These are phyloP conservation scores for Cochlearius cochlearius DNA, from an alignment of 2,113 vertebrate species.

Conservation along the genomic window DNA sequence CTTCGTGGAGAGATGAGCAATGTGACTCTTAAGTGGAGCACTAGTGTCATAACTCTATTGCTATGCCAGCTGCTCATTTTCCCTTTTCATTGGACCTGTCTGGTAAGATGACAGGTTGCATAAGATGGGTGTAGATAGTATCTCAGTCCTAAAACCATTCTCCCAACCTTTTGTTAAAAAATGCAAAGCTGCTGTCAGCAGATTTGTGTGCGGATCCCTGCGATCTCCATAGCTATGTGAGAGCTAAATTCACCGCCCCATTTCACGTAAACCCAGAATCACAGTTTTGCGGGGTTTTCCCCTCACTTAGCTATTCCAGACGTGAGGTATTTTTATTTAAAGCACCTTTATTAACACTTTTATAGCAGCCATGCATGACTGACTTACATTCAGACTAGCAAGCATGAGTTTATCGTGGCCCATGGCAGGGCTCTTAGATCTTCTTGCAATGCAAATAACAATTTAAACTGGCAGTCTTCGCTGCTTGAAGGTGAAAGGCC, in stretches of 20 bases:
- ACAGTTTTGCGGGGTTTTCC: neutral
- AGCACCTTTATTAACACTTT: neutral
- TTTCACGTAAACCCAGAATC: neutral
- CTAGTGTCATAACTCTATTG: neutral
- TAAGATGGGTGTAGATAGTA: neutral
- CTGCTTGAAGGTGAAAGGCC: neutral
- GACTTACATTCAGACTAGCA: neutral
- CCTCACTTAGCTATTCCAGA: neutral
- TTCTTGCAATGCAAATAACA: neutral
- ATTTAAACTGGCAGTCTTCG: neutral
- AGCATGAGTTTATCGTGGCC: neutral
- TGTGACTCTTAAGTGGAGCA: neutral
- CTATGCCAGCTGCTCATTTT: neutral
- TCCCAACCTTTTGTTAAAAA: neutral
- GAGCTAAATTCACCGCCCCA: neutral
- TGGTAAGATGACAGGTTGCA: neutral
- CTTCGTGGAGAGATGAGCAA: neutral
- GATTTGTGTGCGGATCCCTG: neutral
- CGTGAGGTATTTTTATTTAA: neutral
- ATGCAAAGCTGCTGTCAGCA: neutral
- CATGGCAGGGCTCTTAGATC: neutral
- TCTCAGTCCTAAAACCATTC: neutral
- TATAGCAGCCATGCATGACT: neutral
- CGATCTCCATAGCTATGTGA: neutral
- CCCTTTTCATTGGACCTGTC: neutral